Base-by-base conservation (phyloP, 2,888 invertebrate genomes). In the Rhagium mordax region DNA sequence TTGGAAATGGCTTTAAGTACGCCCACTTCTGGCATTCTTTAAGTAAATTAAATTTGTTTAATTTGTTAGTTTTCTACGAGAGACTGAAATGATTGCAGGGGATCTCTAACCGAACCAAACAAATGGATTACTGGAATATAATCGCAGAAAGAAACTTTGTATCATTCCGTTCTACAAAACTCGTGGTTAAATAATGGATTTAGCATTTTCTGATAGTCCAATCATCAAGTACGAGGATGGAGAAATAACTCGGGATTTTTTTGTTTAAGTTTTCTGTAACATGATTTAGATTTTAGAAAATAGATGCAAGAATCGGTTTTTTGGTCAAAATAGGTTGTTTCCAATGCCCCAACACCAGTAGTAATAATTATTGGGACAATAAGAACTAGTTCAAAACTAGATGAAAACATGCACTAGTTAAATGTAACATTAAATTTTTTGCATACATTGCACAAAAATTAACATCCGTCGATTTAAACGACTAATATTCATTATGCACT, bases 1-100 rank as follows among this genome's bases (percentile, higher is more conserved):
- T 69, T 60, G 69, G 48, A 69, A 69, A 69, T 60, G 69, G 60
- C 33, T 69, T 51, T 47, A 47, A 60, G 69, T 21, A 69, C 69
- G 69, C 69, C 69, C 69, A 69, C 69, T 69, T 18, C 69, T 69
- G 49, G 60, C 59, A 69, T 69, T 69, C 69, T 69, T 69, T 48
- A 27, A 69, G 60, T 51, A 61, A 69, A 69, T 69, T 69, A 69
- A 59, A 49, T 69, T 61, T 61, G 69, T 69, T 69, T 60, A 61
- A 69, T 69, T 69, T 60, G 69, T 69, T 69, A 33, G 60, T 69
- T 41, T 59, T 68, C 18, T 68, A 18, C 27, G 41, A 29, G 16
- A 49, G n/a, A 18, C 27, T 2, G 49, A 51, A 51, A 29, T 8
- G 27, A 24, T 51, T 20, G 7, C 21, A 15, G 13, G 47, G 24